These are phyloP conservation scores for Unio pictorum DNA, from an alignment of 2,888 invertebrate genomes.

Conservation along the genomic window DNA sequence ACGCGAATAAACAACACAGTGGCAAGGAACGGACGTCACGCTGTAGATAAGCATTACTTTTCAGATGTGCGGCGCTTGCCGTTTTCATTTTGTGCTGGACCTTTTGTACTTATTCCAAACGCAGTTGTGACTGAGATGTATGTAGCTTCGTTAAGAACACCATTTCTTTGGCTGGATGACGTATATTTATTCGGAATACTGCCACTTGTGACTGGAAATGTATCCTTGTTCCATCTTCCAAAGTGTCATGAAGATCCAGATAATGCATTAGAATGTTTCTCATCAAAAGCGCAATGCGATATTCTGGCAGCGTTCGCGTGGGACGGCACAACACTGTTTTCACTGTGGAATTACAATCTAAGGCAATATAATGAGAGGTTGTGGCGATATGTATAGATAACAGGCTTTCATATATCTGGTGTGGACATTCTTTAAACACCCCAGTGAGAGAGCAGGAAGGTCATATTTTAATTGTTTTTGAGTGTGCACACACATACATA, in stretches of 20 bases:
- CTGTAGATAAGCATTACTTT: not conserved
- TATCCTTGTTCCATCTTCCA: not conserved
- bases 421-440: too few species aligned
- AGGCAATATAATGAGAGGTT: too few species aligned
- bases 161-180: conserved; percentile 8
- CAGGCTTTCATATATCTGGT: too few species aligned
- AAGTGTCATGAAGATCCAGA: not conserved
- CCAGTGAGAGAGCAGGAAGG: too few species aligned
- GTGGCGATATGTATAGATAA: too few species aligned
- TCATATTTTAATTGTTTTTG: too few species aligned
- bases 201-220: not conserved
- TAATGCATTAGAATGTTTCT: too few species aligned
- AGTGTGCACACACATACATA: too few species aligned
- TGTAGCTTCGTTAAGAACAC: not conserved
- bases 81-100: conserved; percentile 1
- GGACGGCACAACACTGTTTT: too few species aligned
- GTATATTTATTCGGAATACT: conserved; percentile 6
- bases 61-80: not conserved
- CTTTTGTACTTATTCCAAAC: conserved; percentile 1
- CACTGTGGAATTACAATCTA: too few species aligned
- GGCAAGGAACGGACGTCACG: not conserved
- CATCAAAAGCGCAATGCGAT: too few species aligned
- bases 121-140: not conserved
- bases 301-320: too few species aligned
- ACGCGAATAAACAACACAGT: not conserved